phyloP scores from a whole-genome alignment of 2,888 invertebrate genomes.

The Notocelia uddmanniana region DNA sequence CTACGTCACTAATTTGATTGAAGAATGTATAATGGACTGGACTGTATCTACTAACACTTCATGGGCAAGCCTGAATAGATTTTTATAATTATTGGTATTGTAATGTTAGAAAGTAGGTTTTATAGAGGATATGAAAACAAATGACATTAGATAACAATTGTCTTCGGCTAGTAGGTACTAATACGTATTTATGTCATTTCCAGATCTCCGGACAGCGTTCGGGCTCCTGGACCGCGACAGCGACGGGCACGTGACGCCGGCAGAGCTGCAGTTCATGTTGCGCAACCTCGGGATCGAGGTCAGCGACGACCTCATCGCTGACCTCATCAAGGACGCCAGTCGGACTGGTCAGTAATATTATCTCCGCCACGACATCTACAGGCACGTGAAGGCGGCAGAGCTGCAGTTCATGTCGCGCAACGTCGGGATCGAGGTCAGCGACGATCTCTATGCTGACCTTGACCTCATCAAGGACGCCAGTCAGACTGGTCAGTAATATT shows the following conservation, averaged over 20 bases:
- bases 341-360: conserved; percentile 86
- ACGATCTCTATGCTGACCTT: conserved; percentile 90
- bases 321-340: conserved; percentile 91
- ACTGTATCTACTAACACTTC: no score
- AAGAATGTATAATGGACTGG: no score
- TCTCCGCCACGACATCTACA: conserved; percentile 91
- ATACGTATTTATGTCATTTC: conserved; percentile 55
- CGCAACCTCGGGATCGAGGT: conserved; percentile 91
- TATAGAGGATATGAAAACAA: no score
- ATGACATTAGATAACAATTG: neutral
- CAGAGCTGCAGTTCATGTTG: conserved; percentile 92
- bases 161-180: neutral
- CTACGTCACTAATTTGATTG: conserved; percentile 35
- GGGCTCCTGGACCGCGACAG: conserved; percentile 91
- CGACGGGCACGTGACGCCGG: conserved; percentile 91
- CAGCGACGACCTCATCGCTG: conserved; percentile 90
- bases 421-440: conserved; percentile 90
- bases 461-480: conserved; percentile 91
- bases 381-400: conserved; percentile 90
- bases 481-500: conserved; percentile 80
- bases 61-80: no score
- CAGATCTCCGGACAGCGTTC: conserved; percentile 92
- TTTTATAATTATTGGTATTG: no score
- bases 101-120: no score
- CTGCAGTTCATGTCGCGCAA: conserved; percentile 92